phyloP scores from a whole-genome alignment of 2,888 invertebrate species.

The Macrosiphum euphorbiae region DNA sequence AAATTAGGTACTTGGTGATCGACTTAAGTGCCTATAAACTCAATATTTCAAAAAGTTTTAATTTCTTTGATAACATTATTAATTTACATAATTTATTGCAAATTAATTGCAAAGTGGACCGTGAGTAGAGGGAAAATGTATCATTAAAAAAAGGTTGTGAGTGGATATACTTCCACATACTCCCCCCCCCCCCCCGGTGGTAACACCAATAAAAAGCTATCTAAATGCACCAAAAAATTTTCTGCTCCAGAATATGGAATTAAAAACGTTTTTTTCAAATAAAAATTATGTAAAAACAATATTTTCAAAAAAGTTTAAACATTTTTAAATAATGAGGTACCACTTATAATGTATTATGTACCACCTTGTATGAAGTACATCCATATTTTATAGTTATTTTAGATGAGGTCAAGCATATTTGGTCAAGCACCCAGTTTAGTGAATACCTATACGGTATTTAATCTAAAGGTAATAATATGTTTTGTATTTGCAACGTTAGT shows the following conservation, averaged over 20 bases:
- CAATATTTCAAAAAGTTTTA: neutral
- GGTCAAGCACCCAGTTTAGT: neutral
- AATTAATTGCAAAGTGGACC: too few relatives aligned
- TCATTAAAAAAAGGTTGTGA: too few relatives aligned
- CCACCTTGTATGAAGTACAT: neutral
- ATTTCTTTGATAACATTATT: neutral
- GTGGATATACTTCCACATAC: too few relatives aligned
- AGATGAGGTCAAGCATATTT: neutral
- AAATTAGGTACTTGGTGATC: too few relatives aligned
- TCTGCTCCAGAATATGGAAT: neutral
- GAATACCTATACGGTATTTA: neutral
- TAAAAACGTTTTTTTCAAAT: neutral
- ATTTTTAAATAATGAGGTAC: neutral
- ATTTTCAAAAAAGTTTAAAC: neutral
- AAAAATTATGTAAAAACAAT: too few relatives aligned
- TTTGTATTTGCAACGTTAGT: neutral
- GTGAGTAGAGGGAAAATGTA: too few relatives aligned
- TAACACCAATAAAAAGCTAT: neutral
- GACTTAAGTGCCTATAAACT: neutral
- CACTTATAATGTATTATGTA: too few relatives aligned
- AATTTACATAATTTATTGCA: neutral
- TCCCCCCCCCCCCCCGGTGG: too few relatives aligned
- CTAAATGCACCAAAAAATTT: neutral
- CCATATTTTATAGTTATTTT: neutral
- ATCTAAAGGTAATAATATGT: neutral